These are phyloP conservation scores for Drosophila mayaguana DNA, from an alignment of 2,888 invertebrate genomes.

Conservation along the genomic window DNA sequence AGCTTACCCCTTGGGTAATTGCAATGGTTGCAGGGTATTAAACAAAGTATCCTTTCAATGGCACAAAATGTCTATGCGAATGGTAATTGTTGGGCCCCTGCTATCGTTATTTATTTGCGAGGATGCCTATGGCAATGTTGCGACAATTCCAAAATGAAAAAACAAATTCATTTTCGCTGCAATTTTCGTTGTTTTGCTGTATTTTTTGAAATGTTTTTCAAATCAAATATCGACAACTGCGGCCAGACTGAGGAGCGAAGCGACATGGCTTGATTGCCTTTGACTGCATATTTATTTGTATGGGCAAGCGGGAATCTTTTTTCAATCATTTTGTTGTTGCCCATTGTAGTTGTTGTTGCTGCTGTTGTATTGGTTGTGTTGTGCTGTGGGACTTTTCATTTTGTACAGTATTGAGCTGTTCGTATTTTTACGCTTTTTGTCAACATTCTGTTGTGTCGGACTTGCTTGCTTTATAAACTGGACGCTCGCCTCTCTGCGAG, in stretches of 20 bases:
- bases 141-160: slow-evolving; percentile 56
- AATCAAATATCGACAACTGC: slow-evolving; percentile 79
- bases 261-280: slow-evolving; percentile 76
- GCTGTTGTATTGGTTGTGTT: slow-evolving; percentile 24
- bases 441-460: slow-evolving; percentile 66
- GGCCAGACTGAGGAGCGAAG: slow-evolving; percentile 44
- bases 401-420: slow-evolving; percentile 61
- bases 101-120: slow-evolving; percentile 60
- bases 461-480: slow-evolving; percentile 55
- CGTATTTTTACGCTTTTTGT: slow-evolving; percentile 71
- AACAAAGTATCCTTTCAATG: slow-evolving; percentile 52
- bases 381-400: slow-evolving; percentile 57
- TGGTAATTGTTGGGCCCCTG: slow-evolving; percentile 63
- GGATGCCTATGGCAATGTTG: slow-evolving; percentile 56
- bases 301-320: slow-evolving; percentile 34
- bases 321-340: slow-evolving; percentile 20
- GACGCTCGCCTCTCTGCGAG: slow-evolving; percentile 14
- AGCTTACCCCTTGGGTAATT: neutral
- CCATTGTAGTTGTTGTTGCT: neutral
- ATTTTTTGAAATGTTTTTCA: slow-evolving; percentile 75
- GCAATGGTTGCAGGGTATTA: slow-evolving; percentile 14
- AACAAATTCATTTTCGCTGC: slow-evolving; percentile 56
- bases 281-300: slow-evolving; percentile 80
- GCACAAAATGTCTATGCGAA: slow-evolving; percentile 51
- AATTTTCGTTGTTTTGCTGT: slow-evolving; percentile 34